Evolutionary conservation across 1,140 invertebrate species (phyloP), one percentile per base, ranked within the genome.

Genomic region (Brachionus calyciflorus): DNA sequence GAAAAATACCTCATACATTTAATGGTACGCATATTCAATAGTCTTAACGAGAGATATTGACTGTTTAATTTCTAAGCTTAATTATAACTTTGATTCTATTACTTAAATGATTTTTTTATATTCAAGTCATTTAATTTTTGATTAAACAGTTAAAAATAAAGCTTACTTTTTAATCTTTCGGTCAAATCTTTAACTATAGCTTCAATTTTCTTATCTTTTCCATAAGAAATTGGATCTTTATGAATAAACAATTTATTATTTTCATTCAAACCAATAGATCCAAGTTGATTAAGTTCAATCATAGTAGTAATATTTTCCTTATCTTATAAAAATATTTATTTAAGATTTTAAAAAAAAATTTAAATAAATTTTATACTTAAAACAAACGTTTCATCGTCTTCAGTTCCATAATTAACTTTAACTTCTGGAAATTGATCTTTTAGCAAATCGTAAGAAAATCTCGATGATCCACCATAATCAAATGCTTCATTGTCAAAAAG

Each of bases 401-500:
- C 69, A 17, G 24, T 9, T n/a, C 37, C 51, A 24, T 51, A 40
- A 30, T 21, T 17, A 19, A 73, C 7, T 7, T 10, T 49, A 21
- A 73, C 33, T 26, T 21, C 19, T 0, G 69, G 69, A 73, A 73
- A 73, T 10, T 40, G 17, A 1, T 51, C 46, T 3, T 21, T 17
- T 2, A n/a, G 3, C 21, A 73, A 55, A 51, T 73, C 69, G 5
- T 28, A 17, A 12, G 37, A 30, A 51, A 73, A 73, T 51, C 69
- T 73, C 3, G 46, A n/a, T 28, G 69, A 73, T 12, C 69, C 69
- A 12, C 46, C 69, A 55, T 73, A 73, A 51, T 73, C 69, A 51
- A 73, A 73, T 6, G 69, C 69, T 17, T 73, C 69, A n/a, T 73
- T 73, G n/a, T 73, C 69, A 41, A 73, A 73, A 0, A 73, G 28